These are phyloP conservation scores for Anolis carolinensis DNA, from an alignment of 2,113 vertebrate species.

Conservation along the genomic window DNA sequence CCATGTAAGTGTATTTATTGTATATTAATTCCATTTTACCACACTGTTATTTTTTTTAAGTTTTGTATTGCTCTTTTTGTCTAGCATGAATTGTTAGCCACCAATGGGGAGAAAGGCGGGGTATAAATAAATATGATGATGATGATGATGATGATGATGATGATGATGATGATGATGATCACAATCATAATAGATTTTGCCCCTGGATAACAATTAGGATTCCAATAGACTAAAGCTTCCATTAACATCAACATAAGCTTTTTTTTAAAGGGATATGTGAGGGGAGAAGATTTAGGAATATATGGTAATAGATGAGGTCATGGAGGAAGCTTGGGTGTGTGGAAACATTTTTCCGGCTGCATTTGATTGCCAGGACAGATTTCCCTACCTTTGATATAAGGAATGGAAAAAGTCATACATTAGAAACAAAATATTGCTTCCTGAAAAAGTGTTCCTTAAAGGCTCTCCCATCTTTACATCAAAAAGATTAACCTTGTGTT, in stretches of 20 bases:
- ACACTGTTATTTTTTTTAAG: too few relatives aligned
- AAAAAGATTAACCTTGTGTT: background rate
- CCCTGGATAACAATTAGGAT: background rate
- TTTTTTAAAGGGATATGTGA: background rate
- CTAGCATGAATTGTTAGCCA: too few relatives aligned
- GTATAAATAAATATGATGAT: too few relatives aligned
- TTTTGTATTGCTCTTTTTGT: too few relatives aligned
- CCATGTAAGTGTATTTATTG: too few relatives aligned
- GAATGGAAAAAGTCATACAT: background rate
- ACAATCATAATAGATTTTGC: too few relatives aligned
- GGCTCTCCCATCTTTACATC: background rate
- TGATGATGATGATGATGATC: too few relatives aligned
- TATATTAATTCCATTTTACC: too few relatives aligned
- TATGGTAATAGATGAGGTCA: background rate
- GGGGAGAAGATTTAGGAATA: background rate
- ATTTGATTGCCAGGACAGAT: background rate
- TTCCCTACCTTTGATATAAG: background rate
- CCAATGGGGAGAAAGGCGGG: too few relatives aligned
- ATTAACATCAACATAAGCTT: background rate
- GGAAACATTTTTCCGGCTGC: background rate
- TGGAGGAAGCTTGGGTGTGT: background rate
- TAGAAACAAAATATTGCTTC: background rate
- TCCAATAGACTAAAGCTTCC: background rate
- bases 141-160: too few relatives aligned
- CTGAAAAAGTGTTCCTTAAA: background rate